These are phyloP conservation scores for Goniozus legneri DNA, from an alignment of 1,140 invertebrate genomes.

Conservation along the genomic window DNA sequence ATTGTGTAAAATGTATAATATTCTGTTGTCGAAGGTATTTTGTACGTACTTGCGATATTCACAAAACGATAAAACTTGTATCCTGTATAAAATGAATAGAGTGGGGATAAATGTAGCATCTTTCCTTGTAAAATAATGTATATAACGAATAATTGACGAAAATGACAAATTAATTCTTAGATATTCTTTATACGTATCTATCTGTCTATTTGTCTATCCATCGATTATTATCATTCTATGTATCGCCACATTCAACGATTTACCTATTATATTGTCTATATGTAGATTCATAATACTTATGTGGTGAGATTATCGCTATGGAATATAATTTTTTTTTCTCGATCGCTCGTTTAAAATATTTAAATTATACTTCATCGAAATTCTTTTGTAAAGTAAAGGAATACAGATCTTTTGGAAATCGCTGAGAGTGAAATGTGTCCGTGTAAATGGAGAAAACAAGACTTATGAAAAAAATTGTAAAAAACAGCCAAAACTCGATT, in stretches of 20 bases:
- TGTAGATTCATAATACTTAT: too few species aligned
- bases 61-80: slow-evolving; percentile 27
- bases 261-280: too few species aligned
- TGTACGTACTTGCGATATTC: slow-evolving; percentile 32
- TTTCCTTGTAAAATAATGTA: slow-evolving; percentile 56
- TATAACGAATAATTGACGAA: slow-evolving; percentile 53
- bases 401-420: slow-evolving; percentile 19
- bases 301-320: too few species aligned
- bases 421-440: slow-evolving; percentile 18
- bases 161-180: slow-evolving; percentile 51
- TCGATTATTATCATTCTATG: too few species aligned
- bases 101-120: slow-evolving; percentile 41
- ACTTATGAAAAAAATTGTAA: neutral
- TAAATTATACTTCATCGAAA: too few species aligned
- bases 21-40: slow-evolving; percentile 47
- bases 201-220: neutral
- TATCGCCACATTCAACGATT: too few species aligned
- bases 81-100: slow-evolving; percentile 43
- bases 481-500: slow-evolving; percentile 11
- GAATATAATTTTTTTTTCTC: too few species aligned
- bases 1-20: slow-evolving; percentile 34
- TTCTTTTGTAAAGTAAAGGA: too few species aligned
- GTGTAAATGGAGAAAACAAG: neutral
- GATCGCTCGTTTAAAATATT: too few species aligned
- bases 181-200: slow-evolving; percentile 22